These are phyloP conservation scores for Mimachlamys varia DNA, from an alignment of 2,888 invertebrate genomes.

Conservation along the genomic window DNA sequence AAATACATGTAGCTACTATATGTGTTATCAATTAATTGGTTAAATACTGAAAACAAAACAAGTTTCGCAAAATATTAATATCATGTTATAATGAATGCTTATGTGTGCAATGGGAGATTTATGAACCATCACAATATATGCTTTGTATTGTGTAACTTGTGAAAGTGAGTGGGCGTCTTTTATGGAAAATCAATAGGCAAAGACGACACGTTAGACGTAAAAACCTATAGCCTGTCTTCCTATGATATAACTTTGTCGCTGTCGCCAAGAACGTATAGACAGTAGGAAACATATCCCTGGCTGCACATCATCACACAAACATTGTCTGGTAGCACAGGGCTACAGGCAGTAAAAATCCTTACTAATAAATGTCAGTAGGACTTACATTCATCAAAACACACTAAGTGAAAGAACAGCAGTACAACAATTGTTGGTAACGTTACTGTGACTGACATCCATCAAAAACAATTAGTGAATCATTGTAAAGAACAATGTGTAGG, in stretches of 20 bases:
- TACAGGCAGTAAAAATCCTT: neutral
- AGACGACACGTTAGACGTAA: slow-evolving; percentile 33
- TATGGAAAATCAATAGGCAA: slow-evolving; percentile 27
- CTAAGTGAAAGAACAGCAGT: neutral
- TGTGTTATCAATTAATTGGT: no score
- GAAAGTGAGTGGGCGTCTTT: slow-evolving; percentile 33
- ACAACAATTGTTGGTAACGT: neutral
- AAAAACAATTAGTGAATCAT: slow-evolving; percentile 32
- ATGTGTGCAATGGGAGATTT: neutral
- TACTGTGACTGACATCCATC: slow-evolving; percentile 23
- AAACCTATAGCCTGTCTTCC: slow-evolving; percentile 22
- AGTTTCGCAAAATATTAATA: no score
- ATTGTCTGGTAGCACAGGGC: neutral
- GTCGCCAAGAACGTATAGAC: neutral
- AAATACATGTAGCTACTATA: no score
- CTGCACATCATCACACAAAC: neutral
- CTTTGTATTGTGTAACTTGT: neutral
- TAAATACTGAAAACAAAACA: no score
- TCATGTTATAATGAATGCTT: no score
- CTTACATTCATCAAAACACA: slow-evolving; percentile 16
- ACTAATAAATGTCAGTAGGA: slow-evolving; percentile 15
- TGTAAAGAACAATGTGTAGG: slow-evolving; percentile 9
- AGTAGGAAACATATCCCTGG: neutral
- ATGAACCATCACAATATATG: neutral
- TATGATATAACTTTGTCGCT: slow-evolving; percentile 20